Conservation (phyloP, 2,888 invertebrate species). For the Drosophila eohydei region DNA sequence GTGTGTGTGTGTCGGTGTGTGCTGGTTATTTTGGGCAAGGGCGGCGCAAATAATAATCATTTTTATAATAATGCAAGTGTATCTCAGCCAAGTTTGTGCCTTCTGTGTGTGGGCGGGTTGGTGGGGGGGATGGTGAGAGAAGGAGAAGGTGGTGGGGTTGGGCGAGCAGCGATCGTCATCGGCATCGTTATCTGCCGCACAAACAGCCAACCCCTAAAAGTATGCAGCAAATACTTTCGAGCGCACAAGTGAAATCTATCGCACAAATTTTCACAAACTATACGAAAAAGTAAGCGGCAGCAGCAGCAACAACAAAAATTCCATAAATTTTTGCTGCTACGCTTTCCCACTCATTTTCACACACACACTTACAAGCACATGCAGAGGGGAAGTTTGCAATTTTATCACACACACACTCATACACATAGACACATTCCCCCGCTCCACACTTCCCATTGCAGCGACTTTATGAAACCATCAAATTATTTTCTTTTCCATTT, state of each 20-base stretch:
- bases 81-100: conserved; percentile 62
- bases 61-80: conserved; percentile 80
- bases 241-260: conserved; percentile 68
- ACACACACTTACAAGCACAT: conserved; percentile 16
- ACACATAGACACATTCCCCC: conserved; percentile 19
- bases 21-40: conserved; percentile 36
- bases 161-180: conserved; percentile 51
- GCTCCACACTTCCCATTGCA: conserved; percentile 41
- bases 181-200: conserved; percentile 57
- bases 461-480: conserved; percentile 84
- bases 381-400: conserved; percentile 72
- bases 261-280: conserved; percentile 69
- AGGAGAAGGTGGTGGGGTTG: neutral
- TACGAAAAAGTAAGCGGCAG: conserved; percentile 57
- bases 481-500: conserved; percentile 85
- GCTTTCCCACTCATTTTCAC: conserved; percentile 54
- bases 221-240: conserved; percentile 74
- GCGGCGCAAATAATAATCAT: conserved; percentile 72
- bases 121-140: neutral
- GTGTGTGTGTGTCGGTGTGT: conserved; percentile 24
- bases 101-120: conserved; percentile 17
- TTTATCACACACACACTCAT: conserved; percentile 68
- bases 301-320: conserved; percentile 58
- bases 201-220: conserved; percentile 49
- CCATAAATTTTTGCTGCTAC: conserved; percentile 70